A percentile compares a stretch with the other conserved stretches of the same genome.
Conservation (phyloP, 2,797 vertebrate species). For the Hippopotamyrus pictus region DNA sequence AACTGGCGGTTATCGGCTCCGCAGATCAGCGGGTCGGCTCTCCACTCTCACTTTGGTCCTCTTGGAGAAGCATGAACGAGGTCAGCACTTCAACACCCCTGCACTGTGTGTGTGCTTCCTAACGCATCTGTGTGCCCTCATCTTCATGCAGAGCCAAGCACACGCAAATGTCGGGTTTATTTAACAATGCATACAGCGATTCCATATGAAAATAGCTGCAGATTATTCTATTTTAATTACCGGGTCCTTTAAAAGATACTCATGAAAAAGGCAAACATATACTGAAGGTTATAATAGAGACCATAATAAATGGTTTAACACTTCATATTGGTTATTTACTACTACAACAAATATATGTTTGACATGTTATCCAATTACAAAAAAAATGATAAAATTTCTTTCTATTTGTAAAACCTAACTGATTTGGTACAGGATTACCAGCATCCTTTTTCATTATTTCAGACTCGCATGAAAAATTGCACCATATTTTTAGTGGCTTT, state of each 20-base stretch:
- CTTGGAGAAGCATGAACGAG: not conserved
- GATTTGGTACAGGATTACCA: not conserved
- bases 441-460: not conserved
- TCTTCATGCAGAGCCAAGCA: not conserved
- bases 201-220: not conserved
- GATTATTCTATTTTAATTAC: not conserved
- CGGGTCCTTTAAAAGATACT: not conserved
- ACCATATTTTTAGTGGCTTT: not conserved
- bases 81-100: not conserved
- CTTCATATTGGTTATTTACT: not conserved
- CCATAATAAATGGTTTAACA: not conserved
- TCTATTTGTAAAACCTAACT: not conserved
- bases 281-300: not conserved
- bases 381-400: not conserved
- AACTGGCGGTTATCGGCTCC: constrained; percentile 4
- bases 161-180: not conserved
- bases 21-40: constrained; percentile 10
- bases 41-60: constrained; percentile 1
- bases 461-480: not conserved
- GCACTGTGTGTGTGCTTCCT: not conserved
- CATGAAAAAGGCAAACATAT: not conserved
- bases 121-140: not conserved
- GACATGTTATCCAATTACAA: not conserved
- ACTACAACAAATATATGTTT: not conserved
- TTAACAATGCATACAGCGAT: not conserved